phyloP scores from a whole-genome alignment of 64 coral and sea anemone species.

The Orbicella faveolata region DNA sequence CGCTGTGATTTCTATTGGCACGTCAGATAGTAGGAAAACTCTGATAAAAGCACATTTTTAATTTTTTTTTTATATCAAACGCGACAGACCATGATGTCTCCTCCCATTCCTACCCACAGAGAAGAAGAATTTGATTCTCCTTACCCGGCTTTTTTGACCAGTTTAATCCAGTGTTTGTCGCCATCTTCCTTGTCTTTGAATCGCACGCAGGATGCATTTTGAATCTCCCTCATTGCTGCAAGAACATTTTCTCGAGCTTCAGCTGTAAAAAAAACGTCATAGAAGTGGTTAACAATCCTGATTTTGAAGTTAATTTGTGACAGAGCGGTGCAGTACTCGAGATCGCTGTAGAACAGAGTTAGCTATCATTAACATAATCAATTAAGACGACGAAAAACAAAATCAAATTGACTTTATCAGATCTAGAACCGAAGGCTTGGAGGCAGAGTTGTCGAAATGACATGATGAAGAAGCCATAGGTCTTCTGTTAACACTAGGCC shows the following conservation, averaged over 20 bases:
- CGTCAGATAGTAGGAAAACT: too few species aligned
- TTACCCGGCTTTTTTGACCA: slow-evolving; percentile 62
- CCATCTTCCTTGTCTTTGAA: slow-evolving; percentile 41
- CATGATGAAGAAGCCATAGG: too few species aligned
- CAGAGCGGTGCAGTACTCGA: not conserved
- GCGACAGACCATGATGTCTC: too few species aligned
- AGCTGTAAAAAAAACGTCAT: not conserved
- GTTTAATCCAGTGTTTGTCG: slow-evolving; percentile 68
- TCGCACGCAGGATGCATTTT: slow-evolving; percentile 50
- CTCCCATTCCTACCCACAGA: too few species aligned
- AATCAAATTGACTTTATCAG: too few species aligned
- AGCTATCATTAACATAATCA: not conserved
- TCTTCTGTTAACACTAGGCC: too few species aligned
- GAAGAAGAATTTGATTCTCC: not conserved
- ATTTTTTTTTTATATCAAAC: too few species aligned
- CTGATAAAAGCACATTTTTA: too few species aligned
- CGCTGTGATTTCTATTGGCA: too few species aligned
- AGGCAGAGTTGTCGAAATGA: too few species aligned
- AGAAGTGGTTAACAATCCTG: too few species aligned
- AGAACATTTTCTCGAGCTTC: slow-evolving; percentile 29
- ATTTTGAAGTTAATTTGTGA: not conserved
- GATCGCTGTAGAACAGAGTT: not conserved
- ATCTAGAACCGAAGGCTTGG: too few species aligned
- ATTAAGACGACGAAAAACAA: not conserved
- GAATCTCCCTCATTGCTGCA: slow-evolving; percentile 49